Evolutionary conservation across 2,797 vertebrate species (phyloP), one percentile per base, ranked within the genome.

Genomic region (Megaceryle alcyon): DNA sequence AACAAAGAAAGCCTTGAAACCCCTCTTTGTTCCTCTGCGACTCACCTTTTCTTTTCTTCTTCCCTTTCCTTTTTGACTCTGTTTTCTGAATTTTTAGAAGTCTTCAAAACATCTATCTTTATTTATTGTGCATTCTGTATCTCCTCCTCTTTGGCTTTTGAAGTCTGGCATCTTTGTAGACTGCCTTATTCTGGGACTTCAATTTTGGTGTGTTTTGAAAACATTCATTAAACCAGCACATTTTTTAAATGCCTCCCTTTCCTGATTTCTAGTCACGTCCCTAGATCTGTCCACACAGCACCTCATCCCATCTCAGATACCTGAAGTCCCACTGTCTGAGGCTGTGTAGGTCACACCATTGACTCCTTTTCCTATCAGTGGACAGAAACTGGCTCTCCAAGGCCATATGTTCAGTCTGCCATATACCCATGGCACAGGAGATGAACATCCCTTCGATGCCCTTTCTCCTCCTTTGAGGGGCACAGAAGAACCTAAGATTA

Each of bases 11-110:
- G 80, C 49, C 82, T 49, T 20, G 41, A 94, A 85, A 68, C 33
- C 48, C 18, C 33, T 94, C 79, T 90, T 85, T 26, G 6, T 75
- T 89, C 75, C 71, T 59, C 91, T 79, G 64, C 78, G 80, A 44
- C 76, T 89, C 76, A 92, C 85, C 91, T 95, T 77, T 90, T 92
- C 94, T 87, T 91, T 92, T 94, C 72, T 93, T 83, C 56, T 90
- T 90, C 46, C 29, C 14, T 10, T 31, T 83, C 53, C 31, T 66
- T 59, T 84, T 82, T 60, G 60, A 88, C 75, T 92, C 69, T 49
- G 60, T 82, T 87, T 94, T 95, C 61, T 93, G 82, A 80, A 64
- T 91, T 70, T 79, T 85, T 69, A 73, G 26, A 80, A 89, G 64
- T 89, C 89, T 93, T 92, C 48, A 53, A 84, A 65, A 95, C 81